Evolutionary conservation across 2,797 vertebrate species (phyloP).

Genomic region (Chloroceryle amazona): DNA sequence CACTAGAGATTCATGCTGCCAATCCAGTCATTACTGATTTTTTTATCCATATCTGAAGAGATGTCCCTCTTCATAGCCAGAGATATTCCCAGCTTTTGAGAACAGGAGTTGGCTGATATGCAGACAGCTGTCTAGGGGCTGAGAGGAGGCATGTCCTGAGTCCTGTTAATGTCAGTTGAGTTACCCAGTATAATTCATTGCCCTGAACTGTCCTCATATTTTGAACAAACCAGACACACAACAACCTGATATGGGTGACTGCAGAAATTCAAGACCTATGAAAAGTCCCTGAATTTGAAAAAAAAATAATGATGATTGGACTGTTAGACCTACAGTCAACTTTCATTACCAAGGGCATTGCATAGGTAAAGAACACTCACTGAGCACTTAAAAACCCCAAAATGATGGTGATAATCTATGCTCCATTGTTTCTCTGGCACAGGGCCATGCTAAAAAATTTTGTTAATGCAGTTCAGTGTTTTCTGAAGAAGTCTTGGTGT

Average conservation of each 20-base stretch:
- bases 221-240: not conserved
- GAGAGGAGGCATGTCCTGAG: not conserved
- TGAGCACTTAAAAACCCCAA: not conserved
- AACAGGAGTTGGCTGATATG: not conserved
- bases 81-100: not conserved
- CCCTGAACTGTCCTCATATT: not conserved
- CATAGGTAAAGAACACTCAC: not conserved
- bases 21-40: not conserved
- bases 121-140: not conserved
- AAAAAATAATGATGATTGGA: not conserved
- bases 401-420: accelerated
- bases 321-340: not conserved
- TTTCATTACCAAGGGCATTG: not conserved
- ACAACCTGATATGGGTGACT: not conserved
- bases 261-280: not conserved
- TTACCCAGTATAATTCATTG: not conserved
- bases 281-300: not conserved
- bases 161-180: not conserved
- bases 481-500: not conserved
- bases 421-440: not conserved
- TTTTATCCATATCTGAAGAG: not conserved
- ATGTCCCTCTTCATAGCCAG: not conserved
- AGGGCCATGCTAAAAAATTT: not conserved
- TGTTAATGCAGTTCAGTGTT: not conserved
- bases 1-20: not conserved